phyloP scores from a whole-genome alignment of 1,140 invertebrate genomes.

The Orchestia grillus region DNA sequence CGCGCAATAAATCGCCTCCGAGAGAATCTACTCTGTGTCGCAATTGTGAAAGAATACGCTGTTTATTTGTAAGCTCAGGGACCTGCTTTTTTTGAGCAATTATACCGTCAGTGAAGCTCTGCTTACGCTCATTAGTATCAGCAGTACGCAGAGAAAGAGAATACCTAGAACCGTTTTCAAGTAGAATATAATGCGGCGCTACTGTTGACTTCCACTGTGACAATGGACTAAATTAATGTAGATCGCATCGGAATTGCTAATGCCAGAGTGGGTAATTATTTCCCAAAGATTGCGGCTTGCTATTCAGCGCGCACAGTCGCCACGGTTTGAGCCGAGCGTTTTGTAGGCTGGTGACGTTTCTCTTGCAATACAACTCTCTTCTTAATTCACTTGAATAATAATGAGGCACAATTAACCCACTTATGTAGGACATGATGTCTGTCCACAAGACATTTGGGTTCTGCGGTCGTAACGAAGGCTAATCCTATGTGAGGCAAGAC shows the following conservation, averaged over 20 bases:
- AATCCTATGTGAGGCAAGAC: neutral
- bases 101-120: neutral
- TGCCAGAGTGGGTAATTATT: constrained; percentile 13
- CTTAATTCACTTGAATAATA: constrained; percentile 44
- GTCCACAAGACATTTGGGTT: neutral
- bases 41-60: neutral
- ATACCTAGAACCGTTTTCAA: neutral
- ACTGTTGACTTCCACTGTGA: constrained; percentile 56
- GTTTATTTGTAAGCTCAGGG: neutral
- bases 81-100: neutral
- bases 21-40: neutral
- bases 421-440: constrained; percentile 42
- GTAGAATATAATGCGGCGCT: constrained; percentile 38
- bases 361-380: constrained; percentile 11
- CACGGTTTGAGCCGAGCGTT: neutral
- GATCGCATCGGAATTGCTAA: constrained; percentile 32
- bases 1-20: neutral
- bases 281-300: neutral
- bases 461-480: neutral
- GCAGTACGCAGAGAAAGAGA: neutral
- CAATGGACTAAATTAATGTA: constrained; percentile 48
- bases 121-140: neutral
- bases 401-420: constrained; percentile 25
- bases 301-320: neutral
- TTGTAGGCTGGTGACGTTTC: constrained; percentile 28